A percentile compares a stretch with the other conserved stretches of the same genome.
Evolutionary conservation across 2,888 invertebrate genomes (phyloP).

Genomic region (Eristalis arbustorum): DNA sequence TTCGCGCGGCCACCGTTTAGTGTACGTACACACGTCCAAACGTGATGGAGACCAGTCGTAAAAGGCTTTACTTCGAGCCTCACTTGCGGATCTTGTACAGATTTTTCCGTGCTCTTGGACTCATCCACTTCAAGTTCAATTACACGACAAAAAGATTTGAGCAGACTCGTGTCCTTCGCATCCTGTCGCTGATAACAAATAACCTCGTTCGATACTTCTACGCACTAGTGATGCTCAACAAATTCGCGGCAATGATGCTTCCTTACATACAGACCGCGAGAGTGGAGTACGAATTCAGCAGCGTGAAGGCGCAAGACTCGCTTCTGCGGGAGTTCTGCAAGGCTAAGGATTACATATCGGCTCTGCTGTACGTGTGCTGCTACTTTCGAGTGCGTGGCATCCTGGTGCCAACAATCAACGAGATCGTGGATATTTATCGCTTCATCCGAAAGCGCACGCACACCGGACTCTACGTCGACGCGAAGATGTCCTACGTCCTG

Average conservation of each 20-base stretch:
- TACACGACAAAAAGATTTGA: background rate
- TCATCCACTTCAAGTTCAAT: background rate
- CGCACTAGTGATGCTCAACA: background rate
- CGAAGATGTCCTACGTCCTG: background rate
- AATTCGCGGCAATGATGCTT: background rate
- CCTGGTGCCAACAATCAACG: background rate
- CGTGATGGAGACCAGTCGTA: background rate
- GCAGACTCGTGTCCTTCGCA: background rate
- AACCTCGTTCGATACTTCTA: background rate
- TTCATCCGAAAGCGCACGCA: background rate
- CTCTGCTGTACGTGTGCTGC: background rate
- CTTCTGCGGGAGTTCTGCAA: background rate
- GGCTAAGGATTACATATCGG: background rate
- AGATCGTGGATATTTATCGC: background rate
- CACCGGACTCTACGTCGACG: background rate
- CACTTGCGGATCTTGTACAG: background rate
- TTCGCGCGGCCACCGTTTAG: too few species aligned
- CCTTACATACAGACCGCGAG: background rate
- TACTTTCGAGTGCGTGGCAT: background rate
- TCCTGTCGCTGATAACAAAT: background rate
- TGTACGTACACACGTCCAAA: too few species aligned
- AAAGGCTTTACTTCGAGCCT: background rate
- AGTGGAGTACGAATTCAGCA: background rate
- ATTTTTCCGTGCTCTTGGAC: background rate
- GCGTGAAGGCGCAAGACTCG: background rate